Percentiles rank a stretch among this genome's conserved stretches.
These are phyloP conservation scores for Halesus radiatus DNA, from an alignment of 1,140 invertebrate genomes.

Conservation along the genomic window DNA sequence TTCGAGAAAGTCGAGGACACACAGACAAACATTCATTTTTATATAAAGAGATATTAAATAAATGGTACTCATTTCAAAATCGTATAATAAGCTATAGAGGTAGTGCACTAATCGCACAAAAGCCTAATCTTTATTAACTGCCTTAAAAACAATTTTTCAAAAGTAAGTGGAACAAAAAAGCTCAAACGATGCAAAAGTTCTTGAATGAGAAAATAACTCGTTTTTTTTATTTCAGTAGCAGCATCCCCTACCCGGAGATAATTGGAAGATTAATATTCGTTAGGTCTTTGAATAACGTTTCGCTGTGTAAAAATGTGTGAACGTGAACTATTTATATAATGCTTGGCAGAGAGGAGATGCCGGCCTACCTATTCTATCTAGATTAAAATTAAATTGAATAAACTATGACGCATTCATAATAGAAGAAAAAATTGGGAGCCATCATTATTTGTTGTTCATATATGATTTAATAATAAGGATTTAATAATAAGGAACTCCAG, in stretches of 20 bases:
- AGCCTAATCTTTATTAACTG: too few species aligned
- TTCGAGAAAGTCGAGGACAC: too few species aligned
- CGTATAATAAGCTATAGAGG: too few species aligned
- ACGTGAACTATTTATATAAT: neutral
- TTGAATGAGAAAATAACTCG: conserved; percentile 8
- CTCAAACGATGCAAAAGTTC: neutral
- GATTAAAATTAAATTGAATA: neutral
- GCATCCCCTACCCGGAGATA: conserved; percentile 32
- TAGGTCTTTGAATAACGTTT: conserved; percentile 40
- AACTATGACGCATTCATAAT: neutral
- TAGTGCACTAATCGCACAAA: too few species aligned
- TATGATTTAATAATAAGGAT: too few species aligned
- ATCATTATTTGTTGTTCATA: too few species aligned
- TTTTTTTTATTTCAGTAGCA: conserved; percentile 1
- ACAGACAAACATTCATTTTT: too few species aligned
- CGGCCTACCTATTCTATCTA: neutral
- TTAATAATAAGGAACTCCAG: too few species aligned
- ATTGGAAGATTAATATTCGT: conserved; percentile 52
- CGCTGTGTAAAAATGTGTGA: neutral
- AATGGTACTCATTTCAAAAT: too few species aligned
- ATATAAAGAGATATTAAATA: too few species aligned
- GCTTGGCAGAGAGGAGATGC: neutral
- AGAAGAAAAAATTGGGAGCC: too few species aligned
- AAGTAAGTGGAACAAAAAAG: neutral
- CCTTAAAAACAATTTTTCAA: neutral